Conservation (phyloP, 2,888 invertebrate species). For the Adineta ricciae region DNA sequence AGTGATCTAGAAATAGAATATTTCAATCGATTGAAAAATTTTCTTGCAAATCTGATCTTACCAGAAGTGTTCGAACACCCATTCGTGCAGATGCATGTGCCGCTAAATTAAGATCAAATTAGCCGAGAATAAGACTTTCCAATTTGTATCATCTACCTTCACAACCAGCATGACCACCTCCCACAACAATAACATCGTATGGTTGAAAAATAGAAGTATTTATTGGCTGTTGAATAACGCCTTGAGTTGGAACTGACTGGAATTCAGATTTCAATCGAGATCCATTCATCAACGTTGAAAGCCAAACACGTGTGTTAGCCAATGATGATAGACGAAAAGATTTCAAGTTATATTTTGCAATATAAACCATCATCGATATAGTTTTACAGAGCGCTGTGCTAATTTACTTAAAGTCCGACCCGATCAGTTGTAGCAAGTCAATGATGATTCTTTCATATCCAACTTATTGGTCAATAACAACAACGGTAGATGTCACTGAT, state of each 20-base stretch:
- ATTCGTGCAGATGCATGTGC: conserved; percentile 71
- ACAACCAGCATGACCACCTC: conserved; percentile 78
- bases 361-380: background rate
- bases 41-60: conserved; percentile 44
- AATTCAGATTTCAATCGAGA: background rate
- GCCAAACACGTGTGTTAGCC: background rate
- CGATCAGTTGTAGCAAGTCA: background rate
- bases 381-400: background rate
- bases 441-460: background rate
- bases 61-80: conserved; percentile 65
- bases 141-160: background rate
- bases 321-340: background rate
- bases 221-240: background rate
- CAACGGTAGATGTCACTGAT: background rate
- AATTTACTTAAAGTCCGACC: background rate
- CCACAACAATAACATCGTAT: conserved; percentile 69
- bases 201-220: background rate
- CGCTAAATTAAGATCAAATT: conserved; percentile 52
- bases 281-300: background rate
- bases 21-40: background rate
- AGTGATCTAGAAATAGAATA: conserved; percentile 51
- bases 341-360: background rate
- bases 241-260: background rate
- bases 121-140: too few relatives aligned
- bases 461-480: background rate